Evolutionary conservation across 2,888 invertebrate species (phyloP).

Genomic region (Euphydryas editha): DNA sequence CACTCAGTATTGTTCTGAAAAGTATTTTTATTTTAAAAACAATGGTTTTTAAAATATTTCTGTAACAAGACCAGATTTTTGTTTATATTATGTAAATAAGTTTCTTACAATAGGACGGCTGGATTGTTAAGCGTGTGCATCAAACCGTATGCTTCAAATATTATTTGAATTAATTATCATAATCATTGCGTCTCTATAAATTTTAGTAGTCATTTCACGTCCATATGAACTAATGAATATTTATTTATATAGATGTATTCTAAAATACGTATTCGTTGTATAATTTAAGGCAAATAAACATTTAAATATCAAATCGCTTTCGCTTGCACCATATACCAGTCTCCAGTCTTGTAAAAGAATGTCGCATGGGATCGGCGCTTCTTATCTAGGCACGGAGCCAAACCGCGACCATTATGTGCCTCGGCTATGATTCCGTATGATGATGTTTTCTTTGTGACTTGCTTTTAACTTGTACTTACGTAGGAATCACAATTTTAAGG

Average conservation of each 20-base stretch:
- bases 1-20: too few relatives aligned
- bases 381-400: conserved; percentile 57
- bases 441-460: conserved; percentile 47
- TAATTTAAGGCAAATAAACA: too few relatives aligned
- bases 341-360: conserved; percentile 62
- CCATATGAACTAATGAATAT: background rate
- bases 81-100: background rate
- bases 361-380: conserved; percentile 55
- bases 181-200: background rate
- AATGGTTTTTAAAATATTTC: background rate
- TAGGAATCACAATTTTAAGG: conserved; percentile 20
- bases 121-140: background rate
- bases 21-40: background rate
- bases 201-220: background rate
- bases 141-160: background rate
- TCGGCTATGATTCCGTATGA: conserved; percentile 46
- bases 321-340: conserved; percentile 30
- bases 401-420: conserved; percentile 49
- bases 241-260: background rate
- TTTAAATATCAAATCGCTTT: background rate
- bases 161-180: conserved; percentile 3
- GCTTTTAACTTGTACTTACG: conserved; percentile 38
- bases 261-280: too few relatives aligned
- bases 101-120: background rate
- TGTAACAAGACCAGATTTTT: background rate